Evolutionary conservation across 2,888 invertebrate species (phyloP), one percentile per base, ranked within the genome.

Genomic region (Tolmerus cingulatus): DNA sequence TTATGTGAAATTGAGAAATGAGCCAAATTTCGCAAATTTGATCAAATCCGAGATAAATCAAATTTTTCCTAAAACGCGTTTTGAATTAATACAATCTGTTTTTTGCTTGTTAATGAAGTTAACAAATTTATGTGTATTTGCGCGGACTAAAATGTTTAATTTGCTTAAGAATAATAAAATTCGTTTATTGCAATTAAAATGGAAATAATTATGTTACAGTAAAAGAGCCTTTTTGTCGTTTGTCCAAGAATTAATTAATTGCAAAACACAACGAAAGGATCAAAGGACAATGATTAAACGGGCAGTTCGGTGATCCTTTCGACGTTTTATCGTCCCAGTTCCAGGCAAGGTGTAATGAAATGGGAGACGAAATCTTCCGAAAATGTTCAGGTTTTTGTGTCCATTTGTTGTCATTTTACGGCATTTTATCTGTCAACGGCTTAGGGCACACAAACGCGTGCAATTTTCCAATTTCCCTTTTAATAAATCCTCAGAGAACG

Each of bases 381-480:
- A 40, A 46, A 46, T 46, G 16, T 27, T 27, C 23, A 46, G 46
- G 55, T 57, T 34, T 82, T 30, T 82, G 57, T 82, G 55, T 82
- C 82, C 55, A 55, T 57, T 82, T 82, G 43, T 82, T 82, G 82
- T 82, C 85, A 85, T 85, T 85, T 85, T 85, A 74, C 74, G 34
- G 74, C 40, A 85, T 85, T 85, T 85, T 85, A 74, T 66, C 66
- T 85, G 85, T 85, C 85, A 85, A 85, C 74, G 85, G 74, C 40
- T 57, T 74, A 37, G 74, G 74, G 27, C 74, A 74, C 37, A 74
- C 85, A 85, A 85, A 74, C 74, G 43, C 74, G 85, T 85, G 74
- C 66, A 85, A 85, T 85, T 85, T 85, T 40, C 74, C 85, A 85
- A 85, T 85, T 85, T 85, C 82, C 85, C 66, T 85, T 85, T 85